Evolutionary conservation across 92 coral and sea anemone genomes (phyloP), one percentile per base, ranked within the genome.

Genomic region (Palythoa grandiflora): DNA sequence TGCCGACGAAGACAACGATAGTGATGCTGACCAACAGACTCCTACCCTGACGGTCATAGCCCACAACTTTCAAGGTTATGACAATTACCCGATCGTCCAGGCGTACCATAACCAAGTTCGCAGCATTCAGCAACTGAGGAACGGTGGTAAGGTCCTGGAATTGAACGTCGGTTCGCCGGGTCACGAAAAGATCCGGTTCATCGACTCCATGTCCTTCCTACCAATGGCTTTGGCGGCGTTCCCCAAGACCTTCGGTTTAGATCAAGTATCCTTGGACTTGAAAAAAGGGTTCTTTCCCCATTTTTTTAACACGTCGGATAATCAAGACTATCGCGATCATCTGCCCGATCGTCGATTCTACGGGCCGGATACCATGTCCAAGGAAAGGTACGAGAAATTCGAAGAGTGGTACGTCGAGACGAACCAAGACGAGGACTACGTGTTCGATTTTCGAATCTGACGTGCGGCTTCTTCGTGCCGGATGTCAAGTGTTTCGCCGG

Each of bases 201-300:
- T 71, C n/a, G 86, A 71, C 51, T 71, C 76, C 76, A 71, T 71
- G 76, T 71, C 76, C 1, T 44, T 80, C 6, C 76, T 71, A 9
- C 7, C 48, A 0, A 84, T 65, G 88, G 54, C 88, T 0, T 28
- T 83, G 21, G 20, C 54, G 0, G 16, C 50, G 0, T 59, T 84
- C 15, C 38, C 79, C 3, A 44, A 68, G 28, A 89, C 89, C 0
- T 89, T 84, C 16, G 85, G 71, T 0, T 2, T 63, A 1, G 63
- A 77, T 0, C 51, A 74, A 17, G 10, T 7, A 1, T 9, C 19
- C 17, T 21, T 71, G 6, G 2, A 39, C 19, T 14, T 63, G 3
- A 83, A 55, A 20, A 89, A 84, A 37, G 91, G 84, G 1, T 73
- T 19, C 44, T 89, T 65, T 21, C 71, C 71, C 28, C 71, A 65